These are phyloP conservation scores for Shargacucullia verbasci DNA, from an alignment of 2,888 invertebrate genomes.

Conservation along the genomic window DNA sequence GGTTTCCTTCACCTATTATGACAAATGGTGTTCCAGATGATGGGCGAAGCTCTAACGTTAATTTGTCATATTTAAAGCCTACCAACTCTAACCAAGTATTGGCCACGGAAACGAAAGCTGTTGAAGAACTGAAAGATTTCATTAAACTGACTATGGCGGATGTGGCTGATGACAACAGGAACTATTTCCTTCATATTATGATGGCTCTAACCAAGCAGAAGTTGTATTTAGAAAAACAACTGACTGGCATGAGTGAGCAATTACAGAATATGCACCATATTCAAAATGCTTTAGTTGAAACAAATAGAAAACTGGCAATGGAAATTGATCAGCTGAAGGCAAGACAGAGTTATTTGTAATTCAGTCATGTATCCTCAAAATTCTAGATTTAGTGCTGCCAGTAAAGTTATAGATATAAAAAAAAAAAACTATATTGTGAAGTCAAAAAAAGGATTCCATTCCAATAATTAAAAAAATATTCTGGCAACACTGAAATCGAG, in stretches of 20 bases:
- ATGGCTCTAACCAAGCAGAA: constrained; percentile 86
- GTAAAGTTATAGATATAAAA: not conserved
- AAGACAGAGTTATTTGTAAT: constrained; percentile 60
- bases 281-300: constrained; percentile 82
- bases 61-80: constrained; percentile 65
- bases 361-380: constrained; percentile 19
- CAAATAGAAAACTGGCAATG: constrained; percentile 83
- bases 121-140: constrained; percentile 83
- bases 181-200: constrained; percentile 84
- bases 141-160: constrained; percentile 77
- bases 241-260: constrained; percentile 73
- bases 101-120: constrained; percentile 63
- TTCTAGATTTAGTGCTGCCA: constrained; percentile 19
- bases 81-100: constrained; percentile 50
- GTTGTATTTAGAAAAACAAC: constrained; percentile 81
- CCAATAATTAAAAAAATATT: constrained; percentile 15
- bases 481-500: constrained; percentile 15
- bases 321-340: constrained; percentile 84
- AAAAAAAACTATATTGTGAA: not conserved
- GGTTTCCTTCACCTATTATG: constrained; percentile 72
- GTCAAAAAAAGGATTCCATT: constrained; percentile 26
- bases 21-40: constrained; percentile 72
- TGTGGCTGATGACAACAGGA: constrained; percentile 80
- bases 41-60: constrained; percentile 60
- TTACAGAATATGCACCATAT: constrained; percentile 75